phyloP scores from a whole-genome alignment of 2,113 vertebrate species.

The cattle (Bos taurus) region ARS-UCD2.0 NC_037339.1:23306001-23306500 shows the following conservation, averaged over 20 bases:
- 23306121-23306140: slow-evolving; percentile 40
- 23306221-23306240: background rate
- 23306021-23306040: background rate
- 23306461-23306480: background rate
- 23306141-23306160: background rate
- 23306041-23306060: background rate
- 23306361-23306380: background rate
- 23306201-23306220: slow-evolving; percentile 35
- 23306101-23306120: slow-evolving; percentile 31
- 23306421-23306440: background rate
- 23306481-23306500: background rate
- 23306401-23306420: background rate
- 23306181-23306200: slow-evolving; percentile 11
- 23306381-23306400: background rate
- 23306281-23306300: background rate
- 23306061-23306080: slow-evolving; percentile 28
- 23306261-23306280: background rate
- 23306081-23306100: slow-evolving; percentile 44
- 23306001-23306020: slow-evolving; percentile 1
- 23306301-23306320: background rate
- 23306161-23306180: slow-evolving; percentile 19
- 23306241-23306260: slow-evolving; percentile 11
- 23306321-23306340: background rate
- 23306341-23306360: background rate
- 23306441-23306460: background rate